Percentiles rank a stretch among this genome's conserved stretches.
Evolutionary conservation across 2,888 invertebrate species (phyloP).

Genomic region (Corbicula japonica): DNA sequence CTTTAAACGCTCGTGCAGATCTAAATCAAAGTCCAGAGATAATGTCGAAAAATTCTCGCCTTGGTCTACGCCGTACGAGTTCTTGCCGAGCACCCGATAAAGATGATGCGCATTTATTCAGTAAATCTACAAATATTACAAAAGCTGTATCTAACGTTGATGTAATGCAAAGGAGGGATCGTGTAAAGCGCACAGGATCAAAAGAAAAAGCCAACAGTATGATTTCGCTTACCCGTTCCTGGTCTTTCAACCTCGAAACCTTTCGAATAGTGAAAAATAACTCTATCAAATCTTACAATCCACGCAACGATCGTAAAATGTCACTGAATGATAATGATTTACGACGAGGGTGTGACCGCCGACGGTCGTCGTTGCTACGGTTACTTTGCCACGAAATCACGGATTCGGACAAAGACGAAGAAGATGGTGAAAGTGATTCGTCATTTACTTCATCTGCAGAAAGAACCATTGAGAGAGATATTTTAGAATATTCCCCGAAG

Average conservation of each 20-base stretch:
- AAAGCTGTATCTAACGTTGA: slow-evolving; percentile 44
- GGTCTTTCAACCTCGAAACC: slow-evolving; percentile 37
- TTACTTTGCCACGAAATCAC: slow-evolving; percentile 10
- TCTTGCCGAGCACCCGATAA: slow-evolving; percentile 27
- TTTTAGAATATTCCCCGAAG: slow-evolving; percentile 36
- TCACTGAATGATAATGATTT: slow-evolving; percentile 43
- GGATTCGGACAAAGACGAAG: background rate
- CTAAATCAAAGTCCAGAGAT: too few species aligned
- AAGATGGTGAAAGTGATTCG: background rate
- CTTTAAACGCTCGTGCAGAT: too few species aligned
- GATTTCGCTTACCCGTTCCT: slow-evolving; percentile 34
- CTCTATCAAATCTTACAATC: background rate
- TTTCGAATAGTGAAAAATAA: slow-evolving; percentile 19
- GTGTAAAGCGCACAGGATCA: slow-evolving; percentile 21
- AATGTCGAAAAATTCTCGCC: too few species aligned
- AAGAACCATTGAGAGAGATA: background rate
- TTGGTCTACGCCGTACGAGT: slow-evolving; percentile 30
- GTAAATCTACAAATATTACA: slow-evolving; percentile 17
- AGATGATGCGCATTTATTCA: background rate
- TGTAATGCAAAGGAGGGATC: slow-evolving; percentile 1
- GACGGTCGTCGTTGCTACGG: slow-evolving; percentile 38
- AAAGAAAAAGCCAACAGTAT: slow-evolving; percentile 27
- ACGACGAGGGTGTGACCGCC: slow-evolving; percentile 22
- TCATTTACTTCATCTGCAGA: background rate
- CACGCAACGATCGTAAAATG: slow-evolving; percentile 17